These are phyloP conservation scores for Pelobates fuscus DNA, from an alignment of 2,113 vertebrate species.

Conservation along the genomic window DNA sequence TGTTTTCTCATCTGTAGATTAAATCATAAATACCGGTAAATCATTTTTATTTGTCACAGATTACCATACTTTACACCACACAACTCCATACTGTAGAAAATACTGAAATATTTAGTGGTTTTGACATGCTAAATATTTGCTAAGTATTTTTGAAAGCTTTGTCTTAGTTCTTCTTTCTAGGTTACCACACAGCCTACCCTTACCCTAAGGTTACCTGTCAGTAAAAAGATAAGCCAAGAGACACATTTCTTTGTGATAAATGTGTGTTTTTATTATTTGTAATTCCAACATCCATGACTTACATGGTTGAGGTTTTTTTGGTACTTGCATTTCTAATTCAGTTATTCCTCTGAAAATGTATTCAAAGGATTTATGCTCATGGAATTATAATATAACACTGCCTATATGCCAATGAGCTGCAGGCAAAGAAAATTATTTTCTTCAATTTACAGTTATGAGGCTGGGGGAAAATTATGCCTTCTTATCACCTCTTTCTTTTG, in stretches of 20 bases:
- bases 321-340: conserved; percentile 81
- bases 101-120: conserved; percentile 6
- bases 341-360: conserved; percentile 82
- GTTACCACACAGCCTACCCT: neutral
- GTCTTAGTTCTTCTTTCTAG: neutral
- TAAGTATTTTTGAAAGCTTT: neutral
- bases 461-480: conserved; percentile 74
- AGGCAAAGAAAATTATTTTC: conserved; percentile 87
- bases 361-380: conserved; percentile 86
- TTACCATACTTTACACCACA: neutral
- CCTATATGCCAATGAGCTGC: conserved; percentile 83
- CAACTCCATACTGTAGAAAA: no score
- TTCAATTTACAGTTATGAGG: conserved; percentile 86
- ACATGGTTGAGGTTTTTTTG: conserved; percentile 71
- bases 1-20: no score
- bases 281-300: conserved; percentile 54
- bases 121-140: conserved; percentile 5
- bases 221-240: conserved; percentile 49
- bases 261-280: conserved; percentile 42
- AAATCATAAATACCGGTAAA: neutral
- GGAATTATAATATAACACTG: conserved; percentile 85
- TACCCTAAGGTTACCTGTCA: neutral
- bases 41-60: neutral
- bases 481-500: conserved; percentile 77
- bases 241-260: conserved; percentile 50